These are phyloP conservation scores for Aurelia sp. DNA, from an alignment of 30 jellyfish, hydroid and myxozoan species.

Conservation along the genomic window DNA sequence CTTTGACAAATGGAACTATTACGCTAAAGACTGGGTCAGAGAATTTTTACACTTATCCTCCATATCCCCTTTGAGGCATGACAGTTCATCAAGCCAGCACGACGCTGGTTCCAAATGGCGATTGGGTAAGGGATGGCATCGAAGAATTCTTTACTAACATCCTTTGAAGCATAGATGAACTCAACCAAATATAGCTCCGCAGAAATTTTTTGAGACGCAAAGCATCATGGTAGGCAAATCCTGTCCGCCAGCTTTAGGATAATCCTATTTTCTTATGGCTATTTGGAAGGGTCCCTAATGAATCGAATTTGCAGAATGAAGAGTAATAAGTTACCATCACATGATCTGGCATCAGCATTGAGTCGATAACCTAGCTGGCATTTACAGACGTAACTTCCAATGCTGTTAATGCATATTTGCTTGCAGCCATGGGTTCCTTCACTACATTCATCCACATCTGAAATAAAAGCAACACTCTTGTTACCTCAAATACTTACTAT, in stretches of 20 bases:
- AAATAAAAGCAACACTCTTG: not conserved
- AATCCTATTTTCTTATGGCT: too few relatives aligned
- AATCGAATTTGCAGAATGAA: too few relatives aligned
- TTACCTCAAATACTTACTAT: not conserved
- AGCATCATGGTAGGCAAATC: too few relatives aligned
- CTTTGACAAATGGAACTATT: too few relatives aligned
- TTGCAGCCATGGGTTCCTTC: constrained; percentile 52
- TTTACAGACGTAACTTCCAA: constrained; percentile 61
- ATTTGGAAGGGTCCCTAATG: too few relatives aligned
- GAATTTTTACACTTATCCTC: too few relatives aligned
- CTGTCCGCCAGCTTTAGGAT: too few relatives aligned
- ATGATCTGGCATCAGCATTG: constrained; percentile 46
- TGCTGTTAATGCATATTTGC: constrained; percentile 54
- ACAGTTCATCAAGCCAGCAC: too few relatives aligned
- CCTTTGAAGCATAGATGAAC: not conserved
- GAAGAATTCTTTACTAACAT: not conserved
- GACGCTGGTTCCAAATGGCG: too few relatives aligned
- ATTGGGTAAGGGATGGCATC: not conserved
- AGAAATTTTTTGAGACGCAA: not conserved
- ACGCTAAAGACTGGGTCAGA: too few relatives aligned
- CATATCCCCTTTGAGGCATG: too few relatives aligned
- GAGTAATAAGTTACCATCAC: constrained; percentile 42
- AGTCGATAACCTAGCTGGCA: constrained; percentile 60
- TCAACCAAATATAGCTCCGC: not conserved
- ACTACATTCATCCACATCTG: constrained; percentile 71